Conservation (phyloP, 2,797 vertebrate species). For the Delichon dasypus region DNA sequence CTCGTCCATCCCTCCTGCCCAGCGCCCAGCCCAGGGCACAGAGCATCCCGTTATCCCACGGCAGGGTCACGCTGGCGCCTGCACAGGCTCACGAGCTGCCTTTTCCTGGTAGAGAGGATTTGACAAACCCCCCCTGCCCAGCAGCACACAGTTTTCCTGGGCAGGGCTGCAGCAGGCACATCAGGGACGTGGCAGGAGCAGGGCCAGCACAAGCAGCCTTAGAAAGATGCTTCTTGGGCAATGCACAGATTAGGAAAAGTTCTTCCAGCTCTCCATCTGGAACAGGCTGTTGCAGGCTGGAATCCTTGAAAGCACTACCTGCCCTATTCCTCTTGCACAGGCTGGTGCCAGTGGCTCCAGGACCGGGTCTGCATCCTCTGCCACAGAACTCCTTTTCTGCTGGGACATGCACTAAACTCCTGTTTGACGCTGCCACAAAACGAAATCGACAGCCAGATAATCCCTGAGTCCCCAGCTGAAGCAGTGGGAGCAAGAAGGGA, state of each 20-base stretch:
- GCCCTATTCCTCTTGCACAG: rapidly evolving
- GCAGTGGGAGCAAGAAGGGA: rapidly evolving
- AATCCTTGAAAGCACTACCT: rapidly evolving
- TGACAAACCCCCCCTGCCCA: not conserved
- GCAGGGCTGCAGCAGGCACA: not conserved
- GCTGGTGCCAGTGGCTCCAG: not conserved
- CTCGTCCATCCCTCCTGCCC: not conserved
- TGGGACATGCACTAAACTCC: not conserved
- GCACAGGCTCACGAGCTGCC: not conserved
- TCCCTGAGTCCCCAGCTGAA: not conserved
- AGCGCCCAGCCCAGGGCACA: not conserved
- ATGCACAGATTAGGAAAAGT: not conserved
- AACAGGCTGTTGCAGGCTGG: not conserved
- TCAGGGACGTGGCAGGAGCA: rapidly evolving
- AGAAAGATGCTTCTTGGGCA: rapidly evolving
- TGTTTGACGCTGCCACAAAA: not conserved
- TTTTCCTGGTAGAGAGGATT: not conserved
- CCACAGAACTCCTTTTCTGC: not conserved
- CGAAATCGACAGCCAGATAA: not conserved
- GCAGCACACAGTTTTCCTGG: not conserved
- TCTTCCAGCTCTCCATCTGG: not conserved
- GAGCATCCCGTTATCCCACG: not conserved
- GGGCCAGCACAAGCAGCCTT: not conserved
- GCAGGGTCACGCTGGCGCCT: not conserved
- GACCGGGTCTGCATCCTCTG: not conserved